These are phyloP conservation scores for Aphidius gifuensis DNA, from an alignment of 1,140 invertebrate genomes.

Conservation along the genomic window DNA sequence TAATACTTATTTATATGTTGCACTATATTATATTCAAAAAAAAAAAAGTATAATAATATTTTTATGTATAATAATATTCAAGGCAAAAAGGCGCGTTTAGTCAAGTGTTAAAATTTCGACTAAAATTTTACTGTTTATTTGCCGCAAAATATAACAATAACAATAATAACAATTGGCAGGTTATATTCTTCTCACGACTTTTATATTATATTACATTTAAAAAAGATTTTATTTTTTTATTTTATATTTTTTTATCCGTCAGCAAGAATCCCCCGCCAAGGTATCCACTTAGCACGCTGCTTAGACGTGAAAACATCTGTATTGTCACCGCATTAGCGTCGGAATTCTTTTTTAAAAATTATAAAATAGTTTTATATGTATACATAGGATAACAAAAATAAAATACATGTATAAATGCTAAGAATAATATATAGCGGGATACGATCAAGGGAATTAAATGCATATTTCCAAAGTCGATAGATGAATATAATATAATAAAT, in stretches of 20 bases:
- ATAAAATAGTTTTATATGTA: no score
- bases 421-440: no score
- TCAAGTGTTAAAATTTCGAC: slow-evolving; percentile 26
- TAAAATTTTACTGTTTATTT: slow-evolving; percentile 20
- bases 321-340: slow-evolving; percentile 42
- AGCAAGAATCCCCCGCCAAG: slow-evolving; percentile 19
- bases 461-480: no score
- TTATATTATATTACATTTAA: not conserved
- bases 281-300: slow-evolving; percentile 47
- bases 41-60: not conserved
- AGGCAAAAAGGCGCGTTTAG: slow-evolving; percentile 31
- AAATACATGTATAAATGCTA: no score
- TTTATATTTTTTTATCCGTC: not conserved
- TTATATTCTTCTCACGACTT: not conserved
- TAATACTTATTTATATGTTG: slow-evolving; percentile 7
- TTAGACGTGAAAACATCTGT: slow-evolving; percentile 48
- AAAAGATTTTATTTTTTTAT: no score
- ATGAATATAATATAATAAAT: no score
- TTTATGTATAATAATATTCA: slow-evolving; percentile 1
- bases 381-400: no score
- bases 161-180: not conserved
- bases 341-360: slow-evolving; percentile 25
- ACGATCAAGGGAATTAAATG: no score
- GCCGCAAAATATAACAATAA: no score
- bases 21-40: not conserved